Percentiles rank a stretch among this genome's conserved stretches.
phyloP scores from a whole-genome alignment of 2,888 invertebrate genomes.

The Petrophora chlorosata region DNA sequence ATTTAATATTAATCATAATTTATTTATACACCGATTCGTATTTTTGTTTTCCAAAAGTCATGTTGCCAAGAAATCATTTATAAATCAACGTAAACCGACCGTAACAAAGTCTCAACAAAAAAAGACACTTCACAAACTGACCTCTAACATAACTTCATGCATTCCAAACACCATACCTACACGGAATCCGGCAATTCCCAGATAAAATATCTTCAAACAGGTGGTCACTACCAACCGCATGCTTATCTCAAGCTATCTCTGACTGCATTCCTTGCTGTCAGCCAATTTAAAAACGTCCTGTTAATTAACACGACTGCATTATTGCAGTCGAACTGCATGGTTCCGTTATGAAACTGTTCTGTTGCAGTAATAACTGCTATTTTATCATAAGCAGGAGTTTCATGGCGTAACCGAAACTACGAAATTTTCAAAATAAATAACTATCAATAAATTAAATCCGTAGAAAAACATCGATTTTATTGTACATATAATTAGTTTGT shows the following conservation, averaged over 20 bases:
- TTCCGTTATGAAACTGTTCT: conserved; percentile 41
- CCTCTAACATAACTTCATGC: conserved; percentile 22
- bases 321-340: conserved; percentile 21
- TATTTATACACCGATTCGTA: too few relatives aligned
- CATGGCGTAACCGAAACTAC: too few relatives aligned
- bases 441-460: too few relatives aligned
- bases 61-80: too few relatives aligned
- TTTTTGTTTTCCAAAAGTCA: too few relatives aligned
- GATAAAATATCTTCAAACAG: conserved; percentile 27
- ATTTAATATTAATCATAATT: too few relatives aligned
- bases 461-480: too few relatives aligned
- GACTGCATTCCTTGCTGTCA: conserved; percentile 26
- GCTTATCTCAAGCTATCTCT: conserved; percentile 28
- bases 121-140: conserved; percentile 3
- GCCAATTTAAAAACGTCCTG: conserved; percentile 28
- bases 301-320: conserved; percentile 32
- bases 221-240: conserved; percentile 20
- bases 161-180: conserved; percentile 24
- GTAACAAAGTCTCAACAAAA: too few relatives aligned
- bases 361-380: conserved; percentile 41
- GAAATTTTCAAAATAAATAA: too few relatives aligned
- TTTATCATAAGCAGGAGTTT: too few relatives aligned
- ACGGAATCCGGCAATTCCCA: conserved; percentile 18
- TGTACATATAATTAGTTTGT: too few relatives aligned
- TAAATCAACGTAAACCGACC: too few relatives aligned